Percentiles rank a stretch among this genome's conserved stretches.
These are phyloP conservation scores for Argyra leucocephala DNA, from an alignment of 2,888 invertebrate species.

Conservation along the genomic window DNA sequence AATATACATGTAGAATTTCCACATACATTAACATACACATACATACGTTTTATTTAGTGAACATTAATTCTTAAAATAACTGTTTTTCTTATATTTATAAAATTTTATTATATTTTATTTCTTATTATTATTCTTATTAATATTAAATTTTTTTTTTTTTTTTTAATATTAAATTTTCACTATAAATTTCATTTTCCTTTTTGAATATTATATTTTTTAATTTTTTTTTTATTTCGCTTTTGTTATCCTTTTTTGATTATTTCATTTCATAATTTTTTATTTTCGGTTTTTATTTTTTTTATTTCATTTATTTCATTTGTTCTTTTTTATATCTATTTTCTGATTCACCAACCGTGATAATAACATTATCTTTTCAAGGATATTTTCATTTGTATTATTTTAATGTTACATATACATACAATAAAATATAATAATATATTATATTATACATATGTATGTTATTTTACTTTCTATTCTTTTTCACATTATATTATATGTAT, in stretches of 20 bases:
- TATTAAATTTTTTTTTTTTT: neutral
- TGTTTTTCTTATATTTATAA: no score
- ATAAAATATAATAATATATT: no score
- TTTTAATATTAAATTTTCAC: neutral
- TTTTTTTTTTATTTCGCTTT: neutral
- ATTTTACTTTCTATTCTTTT: neutral
- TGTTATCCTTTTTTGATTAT: neutral
- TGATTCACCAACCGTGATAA: slow-evolving; percentile 6
- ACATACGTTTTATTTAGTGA: no score
- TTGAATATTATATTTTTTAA: neutral
- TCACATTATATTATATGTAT: neutral
- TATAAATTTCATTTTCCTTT: neutral
- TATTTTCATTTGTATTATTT: neutral
- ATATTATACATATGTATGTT: neutral
- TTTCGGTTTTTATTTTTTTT: no score
- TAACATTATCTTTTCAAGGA: slow-evolving; percentile 8
- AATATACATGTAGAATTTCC: no score
- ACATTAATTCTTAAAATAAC: no score
- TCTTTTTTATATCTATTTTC: neutral
- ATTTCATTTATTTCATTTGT: neutral
- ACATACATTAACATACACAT: no score
- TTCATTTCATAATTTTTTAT: no score
- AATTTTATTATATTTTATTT: no score
- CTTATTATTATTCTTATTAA: no score
- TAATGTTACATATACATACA: neutral